A percentile compares a stretch with the other conserved stretches of the same genome.
These are phyloP conservation scores for Apis cerana DNA, from an alignment of 1,140 invertebrate species.

Conservation along the genomic window DNA sequence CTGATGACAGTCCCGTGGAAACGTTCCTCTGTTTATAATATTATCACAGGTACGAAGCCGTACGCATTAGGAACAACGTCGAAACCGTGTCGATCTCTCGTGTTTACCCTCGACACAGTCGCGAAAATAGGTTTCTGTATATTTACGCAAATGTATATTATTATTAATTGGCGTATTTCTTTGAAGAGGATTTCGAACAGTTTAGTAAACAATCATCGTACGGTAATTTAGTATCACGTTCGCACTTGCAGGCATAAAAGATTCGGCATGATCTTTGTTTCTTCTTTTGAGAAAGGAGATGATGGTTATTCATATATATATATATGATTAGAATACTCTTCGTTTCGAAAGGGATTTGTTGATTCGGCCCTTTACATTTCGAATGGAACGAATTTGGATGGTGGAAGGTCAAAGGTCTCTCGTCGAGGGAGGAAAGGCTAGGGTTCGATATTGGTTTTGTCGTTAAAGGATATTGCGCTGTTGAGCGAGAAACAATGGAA, in stretches of 20 bases:
- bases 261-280: too few species aligned
- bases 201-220: too few species aligned
- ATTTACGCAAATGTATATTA: neutral
- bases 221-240: too few species aligned
- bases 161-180: neutral
- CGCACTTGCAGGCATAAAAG: too few species aligned
- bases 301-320: too few species aligned
- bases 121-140: conserved; percentile 3
- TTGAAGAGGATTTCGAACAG: neutral
- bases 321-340: too few species aligned
- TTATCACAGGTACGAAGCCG: conserved; percentile 19
- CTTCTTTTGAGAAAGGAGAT: too few species aligned
- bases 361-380: neutral
- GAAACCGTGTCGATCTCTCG: neutral
- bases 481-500: too few species aligned
- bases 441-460: too few species aligned
- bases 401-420: neutral
- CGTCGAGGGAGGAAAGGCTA: too few species aligned
- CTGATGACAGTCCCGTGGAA: neutral
- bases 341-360: neutral
- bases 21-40: conserved; percentile 31
- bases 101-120: neutral
- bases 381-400: too few species aligned
- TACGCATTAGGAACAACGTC: conserved; percentile 15
- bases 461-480: too few species aligned